A percentile compares a stretch with the other conserved stretches of the same genome.
Evolutionary conservation across 2,797 vertebrate genomes (phyloP).

Genomic region (Enteromius anoplus): DNA sequence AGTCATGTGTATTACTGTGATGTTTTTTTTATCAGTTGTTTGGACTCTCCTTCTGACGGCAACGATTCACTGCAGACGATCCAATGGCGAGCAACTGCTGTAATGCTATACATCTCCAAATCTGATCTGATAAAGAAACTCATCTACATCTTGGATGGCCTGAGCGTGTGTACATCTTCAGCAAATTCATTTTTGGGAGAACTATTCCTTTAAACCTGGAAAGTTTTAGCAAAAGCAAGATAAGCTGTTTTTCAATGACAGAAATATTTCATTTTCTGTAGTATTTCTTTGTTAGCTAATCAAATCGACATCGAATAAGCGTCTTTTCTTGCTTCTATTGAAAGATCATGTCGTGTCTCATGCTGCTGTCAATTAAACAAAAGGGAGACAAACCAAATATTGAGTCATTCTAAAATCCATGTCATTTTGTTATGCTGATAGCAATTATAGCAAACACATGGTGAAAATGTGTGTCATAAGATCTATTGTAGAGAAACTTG

Average conservation of each 20-base stretch:
- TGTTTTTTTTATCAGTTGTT: background rate
- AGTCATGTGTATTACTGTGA: background rate
- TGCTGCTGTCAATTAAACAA: background rate
- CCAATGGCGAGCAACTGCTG: background rate
- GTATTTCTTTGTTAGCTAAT: background rate
- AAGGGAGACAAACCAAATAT: background rate
- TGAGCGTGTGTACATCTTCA: background rate
- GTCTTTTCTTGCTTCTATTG: background rate
- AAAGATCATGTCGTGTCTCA: background rate
- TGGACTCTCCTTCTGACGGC: background rate
- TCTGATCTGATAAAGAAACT: background rate
- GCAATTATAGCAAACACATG: constrained; percentile 31
- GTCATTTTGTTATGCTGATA: background rate
- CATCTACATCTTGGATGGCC: background rate
- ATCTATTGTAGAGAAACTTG: background rate
- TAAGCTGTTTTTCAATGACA: background rate
- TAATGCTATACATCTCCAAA: background rate
- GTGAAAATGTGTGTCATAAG: constrained; percentile 12
- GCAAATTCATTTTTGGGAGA: background rate
- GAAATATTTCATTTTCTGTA: background rate
- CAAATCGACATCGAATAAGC: background rate
- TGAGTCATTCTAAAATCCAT: background rate
- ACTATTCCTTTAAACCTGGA: background rate
- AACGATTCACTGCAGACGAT: background rate
- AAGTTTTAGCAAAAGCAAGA: background rate